These are phyloP conservation scores for Arenaria interpres DNA, from an alignment of 2,113 vertebrate genomes.

Conservation along the genomic window DNA sequence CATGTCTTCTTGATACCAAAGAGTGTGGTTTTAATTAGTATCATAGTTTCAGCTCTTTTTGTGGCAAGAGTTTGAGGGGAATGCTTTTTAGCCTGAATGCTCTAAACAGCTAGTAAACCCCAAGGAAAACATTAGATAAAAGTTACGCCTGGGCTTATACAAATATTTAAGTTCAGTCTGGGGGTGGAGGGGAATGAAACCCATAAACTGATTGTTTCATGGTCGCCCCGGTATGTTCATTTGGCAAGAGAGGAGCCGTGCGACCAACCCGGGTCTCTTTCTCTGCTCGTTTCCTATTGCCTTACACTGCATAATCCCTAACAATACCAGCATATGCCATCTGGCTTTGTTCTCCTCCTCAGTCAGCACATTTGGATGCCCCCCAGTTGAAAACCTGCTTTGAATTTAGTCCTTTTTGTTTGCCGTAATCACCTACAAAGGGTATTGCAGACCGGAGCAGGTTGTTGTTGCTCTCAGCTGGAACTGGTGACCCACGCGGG, in stretches of 20 bases:
- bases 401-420: conserved; percentile 47
- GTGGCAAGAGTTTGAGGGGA: conserved; percentile 42
- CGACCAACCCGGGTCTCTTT: background rate
- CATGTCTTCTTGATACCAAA: conserved; percentile 39
- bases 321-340: conserved; percentile 29
- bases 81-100: conserved; percentile 50
- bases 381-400: conserved; percentile 67
- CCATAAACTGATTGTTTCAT: conserved; percentile 37
- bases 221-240: conserved; percentile 7
- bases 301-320: conserved; percentile 40
- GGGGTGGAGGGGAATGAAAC: conserved; percentile 40
- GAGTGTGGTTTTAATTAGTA: conserved; percentile 77
- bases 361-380: conserved; percentile 54
- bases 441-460: background rate
- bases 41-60: conserved; percentile 51
- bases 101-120: conserved; percentile 66
- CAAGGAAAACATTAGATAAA: conserved; percentile 53
- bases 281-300: conserved; percentile 56
- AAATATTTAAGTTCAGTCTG: conserved; percentile 58
- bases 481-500: background rate
- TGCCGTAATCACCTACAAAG: background rate
- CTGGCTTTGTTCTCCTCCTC: conserved; percentile 74
- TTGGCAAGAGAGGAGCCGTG: conserved; percentile 41
- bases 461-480: conserved; percentile 20
- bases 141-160: conserved; percentile 48